Base-by-base conservation (phyloP, 2,888 invertebrate genomes). In the Ophion ventricosus region DNA sequence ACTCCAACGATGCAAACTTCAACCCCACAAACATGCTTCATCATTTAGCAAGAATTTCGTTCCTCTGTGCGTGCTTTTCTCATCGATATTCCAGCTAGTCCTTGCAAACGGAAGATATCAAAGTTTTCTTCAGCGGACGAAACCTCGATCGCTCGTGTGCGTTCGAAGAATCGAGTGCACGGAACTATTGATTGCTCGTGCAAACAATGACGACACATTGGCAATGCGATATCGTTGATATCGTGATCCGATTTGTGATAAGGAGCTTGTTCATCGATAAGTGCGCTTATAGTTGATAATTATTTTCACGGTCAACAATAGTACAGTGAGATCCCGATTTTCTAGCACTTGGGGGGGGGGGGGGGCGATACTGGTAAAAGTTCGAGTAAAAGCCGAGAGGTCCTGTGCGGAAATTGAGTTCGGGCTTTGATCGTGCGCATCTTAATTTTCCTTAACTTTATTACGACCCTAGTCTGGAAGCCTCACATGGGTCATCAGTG, bases 221-320 rank as follows among this genome's bases (percentile, higher is more conserved):
- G n/a, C 43, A 59, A 14, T 73, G 56, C 75, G n/a, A 49, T 49
- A 77, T 73, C 63, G 63, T 57, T n/a, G 81, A 63, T 74, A 67
- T 70, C 74, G 79, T 57, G 49, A 77, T 77, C 67, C 11, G 29
- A 61, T 26, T 49, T 8, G 70, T 29, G 77, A 80, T 73, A 73
- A 77, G 61, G 26, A 3, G 1, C 20, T 49, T 64, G 35, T 66
- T 61, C 43, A 26, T 59, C 17, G 61, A 78, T 70, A 70, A 78
- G n/a, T 54, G 23, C 14, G 69, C 56, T 23, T 43, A 35, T 17
- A 54, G 4, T 40, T 54, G 35, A 29, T 11, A 61, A 25, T 35
- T 66, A 64, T 80, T 78, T 78, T 77, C 77, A 67, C 74, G 70
- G 40, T 80, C 67, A 70, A 76, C 63, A 40, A 80, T 56, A n/a